Conservation (phyloP, 2,113 vertebrate genomes). For the Odobenus rosmarus region DNA sequence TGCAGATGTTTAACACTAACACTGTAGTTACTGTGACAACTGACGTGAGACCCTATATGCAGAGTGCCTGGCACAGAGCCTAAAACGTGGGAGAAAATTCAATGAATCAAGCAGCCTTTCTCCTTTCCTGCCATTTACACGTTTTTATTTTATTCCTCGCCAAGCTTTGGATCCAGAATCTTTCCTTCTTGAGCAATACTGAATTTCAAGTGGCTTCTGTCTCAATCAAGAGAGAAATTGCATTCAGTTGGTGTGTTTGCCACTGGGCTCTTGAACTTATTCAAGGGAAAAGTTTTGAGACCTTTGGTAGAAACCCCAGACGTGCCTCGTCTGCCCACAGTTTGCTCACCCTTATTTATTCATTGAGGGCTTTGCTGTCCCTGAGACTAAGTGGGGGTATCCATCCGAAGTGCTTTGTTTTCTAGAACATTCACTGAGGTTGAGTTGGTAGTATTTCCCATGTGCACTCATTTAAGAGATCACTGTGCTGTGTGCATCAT, state of each 20-base stretch:
- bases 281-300: background rate
- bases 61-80: background rate
- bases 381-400: background rate
- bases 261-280: background rate
- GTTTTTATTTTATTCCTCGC: background rate
- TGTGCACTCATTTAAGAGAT: background rate
- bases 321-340: accelerated
- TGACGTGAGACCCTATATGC: background rate
- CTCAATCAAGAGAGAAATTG: background rate
- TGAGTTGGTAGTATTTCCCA: background rate
- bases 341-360: background rate
- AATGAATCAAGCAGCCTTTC: background rate
- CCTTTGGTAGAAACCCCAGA: background rate
- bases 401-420: background rate
- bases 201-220: background rate
- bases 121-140: background rate
- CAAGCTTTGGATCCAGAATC: background rate
- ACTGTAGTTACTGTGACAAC: background rate
- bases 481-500: accelerated
- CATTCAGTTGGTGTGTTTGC: background rate
- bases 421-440: background rate
- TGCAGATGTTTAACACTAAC: background rate
- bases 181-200: background rate
- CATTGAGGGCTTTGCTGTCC: background rate
- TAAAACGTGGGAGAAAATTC: background rate